A percentile compares a stretch with the other conserved stretches of the same genome.
Evolutionary conservation across 1,140 invertebrate species (phyloP).

Genomic region (Drosophila setifemur): DNA sequence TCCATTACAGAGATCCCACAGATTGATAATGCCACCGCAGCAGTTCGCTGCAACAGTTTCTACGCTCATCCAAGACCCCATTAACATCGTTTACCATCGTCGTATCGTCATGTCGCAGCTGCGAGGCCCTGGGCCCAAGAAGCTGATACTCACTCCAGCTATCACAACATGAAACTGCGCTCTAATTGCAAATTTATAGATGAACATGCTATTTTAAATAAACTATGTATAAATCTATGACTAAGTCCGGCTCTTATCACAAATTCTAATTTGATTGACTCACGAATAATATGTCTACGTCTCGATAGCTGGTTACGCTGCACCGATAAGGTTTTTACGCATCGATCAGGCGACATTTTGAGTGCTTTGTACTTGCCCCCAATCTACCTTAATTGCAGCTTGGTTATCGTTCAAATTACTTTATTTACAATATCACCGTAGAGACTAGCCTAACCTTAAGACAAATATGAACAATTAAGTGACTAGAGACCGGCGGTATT

Average conservation of each 20-base stretch:
- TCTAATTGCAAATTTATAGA: constrained; percentile 59
- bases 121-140: constrained; percentile 23
- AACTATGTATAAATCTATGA: constrained; percentile 74
- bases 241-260: constrained; percentile 37
- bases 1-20: constrained; percentile 69
- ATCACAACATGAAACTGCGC: constrained; percentile 42
- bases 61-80: constrained; percentile 36
- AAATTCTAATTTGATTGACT: constrained; percentile 32
- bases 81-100: not conserved
- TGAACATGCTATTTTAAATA: constrained; percentile 76
- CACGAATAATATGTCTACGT: constrained; percentile 6
- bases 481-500: constrained; percentile 47
- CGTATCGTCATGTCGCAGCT: not conserved
- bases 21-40: constrained; percentile 67
- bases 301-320: constrained; percentile 11
- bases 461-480: constrained; percentile 39
- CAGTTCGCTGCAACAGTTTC: constrained; percentile 11
- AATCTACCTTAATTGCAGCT: constrained; percentile 26
- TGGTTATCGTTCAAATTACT: constrained; percentile 26
- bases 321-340: constrained; percentile 48
- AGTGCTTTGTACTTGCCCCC: constrained; percentile 59
- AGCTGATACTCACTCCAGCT: constrained; percentile 31
- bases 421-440: constrained; percentile 51
- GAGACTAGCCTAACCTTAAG: constrained; percentile 39
- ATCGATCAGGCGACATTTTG: constrained; percentile 59